phyloP scores from a whole-genome alignment of 2,113 vertebrate species.

The Aegotheles bennettii region DNA sequence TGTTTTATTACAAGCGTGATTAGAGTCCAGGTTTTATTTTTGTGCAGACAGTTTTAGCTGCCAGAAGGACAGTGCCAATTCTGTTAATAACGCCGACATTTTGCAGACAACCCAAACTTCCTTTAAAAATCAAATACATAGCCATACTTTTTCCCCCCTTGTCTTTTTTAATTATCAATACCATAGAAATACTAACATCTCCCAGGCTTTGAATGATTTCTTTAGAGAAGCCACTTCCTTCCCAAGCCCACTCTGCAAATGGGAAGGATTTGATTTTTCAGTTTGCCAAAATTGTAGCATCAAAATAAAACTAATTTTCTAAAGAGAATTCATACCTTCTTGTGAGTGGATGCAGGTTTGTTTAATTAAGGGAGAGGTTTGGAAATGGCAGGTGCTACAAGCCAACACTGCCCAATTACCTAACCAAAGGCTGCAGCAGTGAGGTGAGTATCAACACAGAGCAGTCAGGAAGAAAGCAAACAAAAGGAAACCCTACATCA shows the following conservation, averaged over 20 bases:
- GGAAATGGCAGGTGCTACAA: background rate
- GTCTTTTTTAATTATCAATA: conserved; percentile 36
- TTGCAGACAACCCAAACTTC: background rate
- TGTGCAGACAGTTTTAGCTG: background rate
- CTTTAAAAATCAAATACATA: background rate
- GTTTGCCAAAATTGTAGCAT: background rate
- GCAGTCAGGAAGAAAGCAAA: background rate
- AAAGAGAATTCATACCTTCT: background rate
- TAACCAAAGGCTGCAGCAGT: background rate
- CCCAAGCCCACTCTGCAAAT: background rate
- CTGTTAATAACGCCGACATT: background rate
- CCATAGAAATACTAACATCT: conserved; percentile 17
- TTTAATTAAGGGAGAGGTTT: background rate
- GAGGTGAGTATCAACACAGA: background rate
- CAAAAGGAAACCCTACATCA: background rate
- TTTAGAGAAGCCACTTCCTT: background rate
- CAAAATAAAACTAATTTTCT: conserved; percentile 1
- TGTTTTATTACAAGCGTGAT: background rate
- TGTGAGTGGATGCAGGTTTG: background rate
- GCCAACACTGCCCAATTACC: background rate
- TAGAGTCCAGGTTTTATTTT: background rate
- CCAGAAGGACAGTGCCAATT: background rate
- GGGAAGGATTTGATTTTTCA: conserved; percentile 1
- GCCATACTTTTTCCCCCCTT: background rate
- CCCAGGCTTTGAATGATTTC: conserved; percentile 15